Base-by-base conservation (phyloP, 2,797 vertebrate genomes). In the Sarcoramphus papa region DNA sequence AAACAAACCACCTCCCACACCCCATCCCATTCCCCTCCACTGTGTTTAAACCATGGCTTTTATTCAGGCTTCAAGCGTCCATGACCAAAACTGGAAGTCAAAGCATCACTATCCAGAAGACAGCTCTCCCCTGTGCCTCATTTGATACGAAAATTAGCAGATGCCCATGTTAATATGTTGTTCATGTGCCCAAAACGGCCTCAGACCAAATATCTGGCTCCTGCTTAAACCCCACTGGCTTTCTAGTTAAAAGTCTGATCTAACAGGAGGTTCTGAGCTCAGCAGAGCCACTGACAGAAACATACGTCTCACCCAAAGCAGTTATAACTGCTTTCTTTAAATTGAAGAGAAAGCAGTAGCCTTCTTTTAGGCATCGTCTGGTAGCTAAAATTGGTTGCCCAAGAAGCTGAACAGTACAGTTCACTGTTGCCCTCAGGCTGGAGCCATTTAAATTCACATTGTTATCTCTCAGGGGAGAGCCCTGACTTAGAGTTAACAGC, bases 381-480 rank as follows among this genome's bases (percentile, higher is more conserved):
- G 37, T 57, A 75, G 50, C 53, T 65, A 41, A 90, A 92, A 77
- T 16, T 78, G 33, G 30, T 65, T 95, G 80, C 33, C 72, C 80
- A 72, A 35, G 63, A 72, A 92, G 45, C 68, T 82, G 60, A 95
- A 40, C 72, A 40, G 47, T 51, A 31, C 17, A 45, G 73, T 81
- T 93, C 69, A 50, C 48, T 92, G 50, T 75, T 94, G 77, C 80
- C 85, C 73, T 86, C 24, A 47, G 90, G 90, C 85, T 90, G 69
- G 74, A 90, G 92, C 72, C 73, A 76, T 84, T 94, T 93, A 90
- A 91, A 88, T 94, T 95, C 68, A 51, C 76, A 47, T 72, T 64
- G 35, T 37, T 93, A 4, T 24, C 21, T 95, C 64, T 65, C 83
- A 31, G 69, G 62, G 65, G 85, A 96, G 19, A 91, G 37, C 31